Evolutionary conservation across 2,797 vertebrate genomes (phyloP).

Genomic region (Myripristis jacobus): DNA sequence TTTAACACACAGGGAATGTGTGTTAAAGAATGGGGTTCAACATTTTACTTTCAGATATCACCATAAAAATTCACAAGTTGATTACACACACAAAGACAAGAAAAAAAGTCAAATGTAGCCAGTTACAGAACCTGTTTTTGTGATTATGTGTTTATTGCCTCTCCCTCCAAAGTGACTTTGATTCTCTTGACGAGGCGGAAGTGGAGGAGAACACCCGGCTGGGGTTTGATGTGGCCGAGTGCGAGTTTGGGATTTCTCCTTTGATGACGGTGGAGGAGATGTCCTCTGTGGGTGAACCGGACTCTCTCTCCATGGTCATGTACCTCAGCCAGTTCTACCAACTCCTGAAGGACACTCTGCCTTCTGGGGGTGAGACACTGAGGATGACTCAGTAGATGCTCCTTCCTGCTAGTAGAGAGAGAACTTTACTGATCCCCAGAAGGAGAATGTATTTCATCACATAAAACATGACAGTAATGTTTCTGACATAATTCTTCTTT

Average conservation of each 20-base stretch:
- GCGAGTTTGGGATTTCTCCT: constrained; percentile 92
- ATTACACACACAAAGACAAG: too few species aligned
- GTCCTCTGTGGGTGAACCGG: constrained; percentile 88
- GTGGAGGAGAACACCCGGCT: constrained; percentile 88
- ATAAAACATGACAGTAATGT: neutral
- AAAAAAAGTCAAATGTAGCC: too few species aligned
- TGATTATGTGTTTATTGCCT: constrained; percentile 2
- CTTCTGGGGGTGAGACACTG: constrained; percentile 85
- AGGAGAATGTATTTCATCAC: too few species aligned
- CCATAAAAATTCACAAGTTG: too few species aligned
- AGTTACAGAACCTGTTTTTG: neutral
- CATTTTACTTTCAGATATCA: too few species aligned
- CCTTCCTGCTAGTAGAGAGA: neutral
- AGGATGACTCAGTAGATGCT: neutral
- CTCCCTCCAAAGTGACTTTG: constrained; percentile 85
- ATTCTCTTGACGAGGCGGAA: constrained; percentile 85
- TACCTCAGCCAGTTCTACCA: constrained; percentile 98
- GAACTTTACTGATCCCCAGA: too few species aligned
- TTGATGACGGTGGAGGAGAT: constrained; percentile 96
- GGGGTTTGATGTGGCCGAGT: constrained; percentile 89
- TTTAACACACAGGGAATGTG: too few species aligned
- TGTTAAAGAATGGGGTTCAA: too few species aligned
- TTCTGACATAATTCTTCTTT: neutral
- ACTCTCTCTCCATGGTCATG: constrained; percentile 96
- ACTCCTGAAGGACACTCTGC: constrained; percentile 88